Conservation (phyloP, 2,113 vertebrate genomes). For the Meriones unguiculatus region DNA sequence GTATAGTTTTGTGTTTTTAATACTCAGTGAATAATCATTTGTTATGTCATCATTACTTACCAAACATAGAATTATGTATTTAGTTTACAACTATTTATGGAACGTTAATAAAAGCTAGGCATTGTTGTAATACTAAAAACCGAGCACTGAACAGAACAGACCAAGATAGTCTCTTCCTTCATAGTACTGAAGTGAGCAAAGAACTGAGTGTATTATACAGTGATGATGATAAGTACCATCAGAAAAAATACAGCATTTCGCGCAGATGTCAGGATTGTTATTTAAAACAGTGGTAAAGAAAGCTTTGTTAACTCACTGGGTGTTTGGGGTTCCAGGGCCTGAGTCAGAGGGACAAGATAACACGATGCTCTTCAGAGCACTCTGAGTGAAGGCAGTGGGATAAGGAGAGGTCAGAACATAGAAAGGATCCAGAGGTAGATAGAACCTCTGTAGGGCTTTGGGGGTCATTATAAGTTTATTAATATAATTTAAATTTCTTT, state of each 20-base stretch:
- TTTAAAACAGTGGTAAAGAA: not conserved
- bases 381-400: not conserved
- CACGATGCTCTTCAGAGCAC: not conserved
- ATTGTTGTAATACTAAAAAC: not conserved
- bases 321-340: not conserved
- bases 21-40: slow-evolving; percentile 25
- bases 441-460: not conserved
- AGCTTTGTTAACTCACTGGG: not conserved
- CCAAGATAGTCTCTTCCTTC: not conserved
- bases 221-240: not conserved
- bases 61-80: slow-evolving; percentile 9
- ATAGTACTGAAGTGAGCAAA: not conserved
- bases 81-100: not conserved
- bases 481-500: slow-evolving; percentile 7
- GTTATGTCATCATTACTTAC: not conserved
- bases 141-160: not conserved
- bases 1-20: not conserved
- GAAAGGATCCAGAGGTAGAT: not conserved
- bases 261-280: not conserved
- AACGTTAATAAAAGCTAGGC: not conserved
- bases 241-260: not conserved
- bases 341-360: not conserved
- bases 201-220: not conserved
- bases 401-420: not conserved
- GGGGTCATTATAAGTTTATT: not conserved